Evolutionary conservation across 2,888 invertebrate genomes (phyloP).

Genomic region (Nemotelus nigrinus): DNA sequence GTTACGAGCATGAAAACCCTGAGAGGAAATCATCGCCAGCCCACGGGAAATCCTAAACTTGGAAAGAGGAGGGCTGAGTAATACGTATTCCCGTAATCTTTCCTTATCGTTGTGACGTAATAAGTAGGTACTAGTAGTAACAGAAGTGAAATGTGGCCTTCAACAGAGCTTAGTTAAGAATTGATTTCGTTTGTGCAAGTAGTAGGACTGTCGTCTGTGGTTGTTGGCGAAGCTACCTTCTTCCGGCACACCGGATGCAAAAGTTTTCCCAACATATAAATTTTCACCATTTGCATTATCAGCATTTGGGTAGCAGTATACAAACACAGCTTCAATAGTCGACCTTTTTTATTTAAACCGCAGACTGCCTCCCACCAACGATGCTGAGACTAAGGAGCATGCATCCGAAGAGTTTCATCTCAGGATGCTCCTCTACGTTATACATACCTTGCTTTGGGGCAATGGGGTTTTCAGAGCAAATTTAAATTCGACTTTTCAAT

Average conservation of each 20-base stretch:
- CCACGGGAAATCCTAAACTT: conserved; percentile 19
- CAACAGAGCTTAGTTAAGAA: conserved; percentile 21
- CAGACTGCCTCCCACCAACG: conserved; percentile 7
- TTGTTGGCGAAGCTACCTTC: conserved; percentile 17
- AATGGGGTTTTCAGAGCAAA: conserved; percentile 29
- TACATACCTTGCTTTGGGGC: conserved; percentile 1
- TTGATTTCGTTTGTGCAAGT: conserved; percentile 12
- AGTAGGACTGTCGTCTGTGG: conserved; percentile 7
- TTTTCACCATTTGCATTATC: conserved; percentile 27
- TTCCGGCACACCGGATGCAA: conserved; percentile 28
- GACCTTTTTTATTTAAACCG: conserved; percentile 27
- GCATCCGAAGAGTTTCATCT: too few species aligned
- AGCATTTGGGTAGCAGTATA: background rate
- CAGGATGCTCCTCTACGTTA: background rate
- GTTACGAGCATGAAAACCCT: background rate
- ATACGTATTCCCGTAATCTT: conserved; percentile 22
- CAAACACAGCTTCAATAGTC: too few species aligned
- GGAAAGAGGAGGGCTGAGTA: too few species aligned
- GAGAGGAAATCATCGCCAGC: background rate
- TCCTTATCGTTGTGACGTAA: conserved; percentile 31
- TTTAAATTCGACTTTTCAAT: conserved; percentile 43
- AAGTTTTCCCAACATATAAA: conserved; percentile 3
- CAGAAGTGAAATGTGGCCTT: conserved; percentile 5
- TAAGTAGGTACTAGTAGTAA: background rate
- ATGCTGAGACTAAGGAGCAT: too few species aligned